Base-by-base conservation (phyloP, 2,113 vertebrate genomes). In the Tyto alba region DNA sequence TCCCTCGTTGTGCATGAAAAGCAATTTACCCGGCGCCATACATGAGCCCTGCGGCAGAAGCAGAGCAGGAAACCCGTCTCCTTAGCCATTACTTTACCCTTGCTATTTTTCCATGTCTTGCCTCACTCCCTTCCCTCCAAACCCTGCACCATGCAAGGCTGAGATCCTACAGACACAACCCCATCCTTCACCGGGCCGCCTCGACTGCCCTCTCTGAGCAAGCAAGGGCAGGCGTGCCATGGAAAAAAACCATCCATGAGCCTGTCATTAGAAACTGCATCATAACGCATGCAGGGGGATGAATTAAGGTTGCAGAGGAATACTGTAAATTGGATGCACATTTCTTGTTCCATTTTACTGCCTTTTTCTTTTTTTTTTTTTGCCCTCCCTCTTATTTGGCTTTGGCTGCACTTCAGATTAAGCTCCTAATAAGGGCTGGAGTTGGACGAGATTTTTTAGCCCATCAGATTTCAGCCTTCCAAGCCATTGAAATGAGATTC, bases 351-450 rank as follows among this genome's bases (percentile, higher is more conserved):
- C 93, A 92, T 95, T 97, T 90, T 91, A 87, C 68, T 95, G 88
- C 50, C 1, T 5, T 25, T 68, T 57, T 68, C 71, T 29, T 68
- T 73, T 43, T 75, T 64, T 55, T 71, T 74, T 74, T 22, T 41
- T 20, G 1, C 56, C 30, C 75, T 66, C 64, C 36, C 62, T 34
- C 77, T 94, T 67, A 73, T 95, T 94, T 72, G 88, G 52, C 80
- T 91, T 93, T 91, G 95, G 88, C 95, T 94, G 78, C 7, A 1
- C 47, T 95, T 96, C 90, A 93, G 84, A 93, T 92, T 93, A 95
- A 97, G 81, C 62, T 96, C 94, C 96, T 97, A 97, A 95, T 95
- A 96, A 96, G 94, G 96, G 91, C 8, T 92, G 66, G 92, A 97
- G 86, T 76, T 96, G 96, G 96, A 96, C 0, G 29, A 85, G 57